Evolutionary conservation across 2,888 invertebrate species (phyloP), one percentile per base, ranked within the genome.

Genomic region (Acrobasis suavella): DNA sequence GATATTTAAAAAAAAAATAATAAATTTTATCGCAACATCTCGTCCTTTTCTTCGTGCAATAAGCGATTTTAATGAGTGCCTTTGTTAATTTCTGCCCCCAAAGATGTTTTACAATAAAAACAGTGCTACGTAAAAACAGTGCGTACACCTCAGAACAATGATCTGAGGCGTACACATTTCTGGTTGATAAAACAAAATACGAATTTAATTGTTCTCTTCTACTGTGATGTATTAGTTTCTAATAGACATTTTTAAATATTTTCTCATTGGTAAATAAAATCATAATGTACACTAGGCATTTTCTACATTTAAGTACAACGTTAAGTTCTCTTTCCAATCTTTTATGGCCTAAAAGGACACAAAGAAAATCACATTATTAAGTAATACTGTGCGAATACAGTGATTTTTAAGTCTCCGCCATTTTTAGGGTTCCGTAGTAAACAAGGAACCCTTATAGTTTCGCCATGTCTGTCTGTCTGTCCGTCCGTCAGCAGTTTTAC

Each of bases 211-310:
- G 3, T 46, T 42, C 42, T 52, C 22, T 14, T 3, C 14, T 52
- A 22, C 14, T 52, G 52, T 52, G 52, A 52, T 52, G 52, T 32
- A 32, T 52, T 51, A n/a, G 52, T 32, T 52, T 32, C 32, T 1
- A 32, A 52, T 14, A 52, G 32, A n/a, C 14, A 32, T 32, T 32
- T 32, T 32, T 7, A 22, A 51, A 12, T 14, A 1, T 22, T 14
- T 32, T 10, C 12, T 10, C 42, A 12, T 42, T 42, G 42, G 42
- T 12, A 14, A 42, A 12, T 12, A 42, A 42, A 12, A 46, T 46
- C n/a, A 46, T n/a, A 46, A 46, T 46, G 12, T 46, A 46, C 12
- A 14, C 14, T 14, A 14, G 46, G 46, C n/a, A 46, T 12, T 46
- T 46, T 14, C 46, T 46, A 46, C 46, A 14, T 46, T 14, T 46